Evolutionary conservation across 2,888 invertebrate genomes (phyloP).

Genomic region (Leucozona laternaria): DNA sequence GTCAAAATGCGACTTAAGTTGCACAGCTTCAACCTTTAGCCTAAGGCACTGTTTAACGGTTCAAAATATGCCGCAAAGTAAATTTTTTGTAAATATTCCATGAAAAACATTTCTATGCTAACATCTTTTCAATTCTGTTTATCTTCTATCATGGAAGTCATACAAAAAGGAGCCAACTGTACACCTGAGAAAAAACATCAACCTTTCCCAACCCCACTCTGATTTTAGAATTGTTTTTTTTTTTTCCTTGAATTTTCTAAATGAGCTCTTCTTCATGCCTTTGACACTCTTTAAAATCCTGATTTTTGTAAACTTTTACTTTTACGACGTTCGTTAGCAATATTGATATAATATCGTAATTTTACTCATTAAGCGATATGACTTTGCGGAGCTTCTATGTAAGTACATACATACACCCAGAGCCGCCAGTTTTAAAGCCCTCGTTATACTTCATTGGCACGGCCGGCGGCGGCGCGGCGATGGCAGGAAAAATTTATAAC

Average conservation of each 20-base stretch:
- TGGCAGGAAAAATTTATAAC: conserved; percentile 36
- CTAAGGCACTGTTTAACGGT: too few relatives aligned
- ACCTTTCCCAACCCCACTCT: neutral
- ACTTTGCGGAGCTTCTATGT: neutral
- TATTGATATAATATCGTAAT: neutral
- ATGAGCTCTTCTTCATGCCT: neutral
- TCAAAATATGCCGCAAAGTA: too few relatives aligned
- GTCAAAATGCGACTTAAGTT: too few relatives aligned
- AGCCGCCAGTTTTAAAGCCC: conserved; percentile 17
- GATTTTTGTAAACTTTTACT: neutral
- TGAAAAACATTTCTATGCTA: too few relatives aligned
- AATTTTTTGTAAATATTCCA: too few relatives aligned
- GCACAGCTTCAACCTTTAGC: too few relatives aligned
- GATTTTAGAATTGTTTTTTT: neutral
- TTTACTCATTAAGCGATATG: neutral
- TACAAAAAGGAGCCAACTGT: too few relatives aligned
- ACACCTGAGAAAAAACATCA: neutral
- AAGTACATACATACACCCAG: neutral
- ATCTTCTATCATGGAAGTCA: neutral
- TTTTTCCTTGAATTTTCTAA: neutral
- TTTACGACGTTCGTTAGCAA: neutral
- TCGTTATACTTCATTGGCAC: conserved; percentile 28
- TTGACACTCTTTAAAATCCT: neutral
- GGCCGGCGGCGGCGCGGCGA: too few relatives aligned
- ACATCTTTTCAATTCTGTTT: too few relatives aligned